Evolutionary conservation across 2,888 invertebrate species (phyloP).

Genomic region (Scotopteryx bipunctaria): DNA sequence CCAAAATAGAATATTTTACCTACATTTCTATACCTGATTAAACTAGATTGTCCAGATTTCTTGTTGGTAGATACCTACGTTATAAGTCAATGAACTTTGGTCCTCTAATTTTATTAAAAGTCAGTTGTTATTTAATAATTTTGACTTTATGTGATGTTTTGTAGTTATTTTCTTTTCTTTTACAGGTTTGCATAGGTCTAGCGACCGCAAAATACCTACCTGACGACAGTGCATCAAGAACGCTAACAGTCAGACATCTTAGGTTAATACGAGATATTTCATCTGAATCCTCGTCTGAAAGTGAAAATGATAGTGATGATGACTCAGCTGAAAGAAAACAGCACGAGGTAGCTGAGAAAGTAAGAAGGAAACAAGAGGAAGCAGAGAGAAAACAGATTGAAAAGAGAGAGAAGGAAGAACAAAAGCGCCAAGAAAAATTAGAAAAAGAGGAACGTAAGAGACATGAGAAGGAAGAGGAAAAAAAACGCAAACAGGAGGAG

Average conservation of each 20-base stretch:
- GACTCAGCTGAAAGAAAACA: conserved; percentile 49
- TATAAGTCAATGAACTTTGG: too few species aligned
- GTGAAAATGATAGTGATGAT: conserved; percentile 35
- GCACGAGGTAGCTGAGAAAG: conserved; percentile 49
- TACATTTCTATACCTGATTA: too few species aligned
- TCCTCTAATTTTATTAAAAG: conserved; percentile 5
- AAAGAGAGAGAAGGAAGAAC: conserved; percentile 41
- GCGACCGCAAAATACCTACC: conserved; percentile 75
- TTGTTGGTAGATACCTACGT: too few species aligned
- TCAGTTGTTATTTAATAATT: too few species aligned
- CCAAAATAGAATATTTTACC: too few species aligned
- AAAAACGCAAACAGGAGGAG: conserved; percentile 50
- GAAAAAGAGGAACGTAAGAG: conserved; percentile 44
- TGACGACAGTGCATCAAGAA: conserved; percentile 54
- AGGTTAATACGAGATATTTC: conserved; percentile 58
- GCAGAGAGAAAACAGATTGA: conserved; percentile 43
- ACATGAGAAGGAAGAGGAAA: conserved; percentile 52
- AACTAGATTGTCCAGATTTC: too few species aligned
- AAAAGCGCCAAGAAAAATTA: conserved; percentile 44
- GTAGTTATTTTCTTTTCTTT: conserved; percentile 48
- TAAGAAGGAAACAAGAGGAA: conserved; percentile 48
- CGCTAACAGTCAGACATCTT: conserved; percentile 49
- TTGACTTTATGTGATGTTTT: too few species aligned
- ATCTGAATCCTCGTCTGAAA: conserved; percentile 49
- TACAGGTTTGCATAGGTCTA: conserved; percentile 65